Evolutionary conservation across 2,797 vertebrate genomes (phyloP), one percentile per base, ranked within the genome.

Genomic region (Anguilla marmorata): DNA sequence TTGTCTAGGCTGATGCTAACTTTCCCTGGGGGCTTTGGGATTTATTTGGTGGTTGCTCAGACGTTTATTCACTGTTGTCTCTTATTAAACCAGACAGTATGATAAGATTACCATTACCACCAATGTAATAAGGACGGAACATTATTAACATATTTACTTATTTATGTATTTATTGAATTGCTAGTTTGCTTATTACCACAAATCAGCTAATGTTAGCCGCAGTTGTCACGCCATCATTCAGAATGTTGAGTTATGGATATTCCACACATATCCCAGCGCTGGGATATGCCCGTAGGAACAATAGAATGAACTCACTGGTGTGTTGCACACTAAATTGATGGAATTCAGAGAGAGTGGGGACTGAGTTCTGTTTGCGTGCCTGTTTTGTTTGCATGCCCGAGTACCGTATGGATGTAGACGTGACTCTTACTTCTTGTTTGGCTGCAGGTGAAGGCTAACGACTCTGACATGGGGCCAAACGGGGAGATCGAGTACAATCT

Each of bases 401-500:
- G 33, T 41, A 3, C 30, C 12, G 4, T 76, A 33, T 76, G 21
- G 74, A 76, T 37, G 74, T 41, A 3, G 16, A 37, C 30, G 19
- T 41, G 74, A 37, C 33, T 16, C 56, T 88, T 91, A 27, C 86
- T 56, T 24, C 87, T 85, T 76, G 2, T 88, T 7, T 63, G 89
- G 84, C 90, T 6, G 0, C 86, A 99, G 98, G 98, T 99, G 85
- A 96, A 97, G 92, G 98, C 98, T 91, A 98, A 98, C 0, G 98
- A 99, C 30, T 98, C 97, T 0, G 98, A 99, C 92, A 97, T 97
- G 66, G 98, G 98, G 0, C 94, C 96, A 92, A 99, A 99, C 0
- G 97, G 97, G 0, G 97, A 98, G 90, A 98, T 99, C 0, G 98
- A 99, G 88, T 99, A 99, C 91, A 98, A 95, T 30, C 96, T 99